phyloP scores from a whole-genome alignment of 2,797 vertebrate species.

The Alosa sapidissima region DNA sequence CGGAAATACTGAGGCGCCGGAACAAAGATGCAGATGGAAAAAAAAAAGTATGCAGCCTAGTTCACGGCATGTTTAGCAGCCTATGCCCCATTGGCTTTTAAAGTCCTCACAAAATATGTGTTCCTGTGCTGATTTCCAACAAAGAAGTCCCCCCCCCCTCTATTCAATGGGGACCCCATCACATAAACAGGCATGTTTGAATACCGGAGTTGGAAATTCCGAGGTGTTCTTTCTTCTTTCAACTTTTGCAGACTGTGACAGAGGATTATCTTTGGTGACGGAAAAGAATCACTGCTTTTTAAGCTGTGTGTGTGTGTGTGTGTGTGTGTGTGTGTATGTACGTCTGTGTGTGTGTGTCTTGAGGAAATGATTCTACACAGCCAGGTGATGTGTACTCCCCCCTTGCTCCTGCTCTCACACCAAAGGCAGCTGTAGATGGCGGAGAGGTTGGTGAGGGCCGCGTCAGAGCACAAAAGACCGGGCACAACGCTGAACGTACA shows the following conservation, averaged over 20 bases:
- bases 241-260: slow-evolving; percentile 54
- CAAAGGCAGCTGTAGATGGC: slow-evolving; percentile 8
- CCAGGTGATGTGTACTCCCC: not conserved
- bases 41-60: not conserved
- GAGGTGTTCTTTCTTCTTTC: slow-evolving; percentile 58
- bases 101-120: not conserved
- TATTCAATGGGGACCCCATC: not conserved
- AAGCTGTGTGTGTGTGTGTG: not conserved
- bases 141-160: not conserved
- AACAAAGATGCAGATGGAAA: not conserved
- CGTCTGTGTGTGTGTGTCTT: not conserved
- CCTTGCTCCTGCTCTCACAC: not conserved
- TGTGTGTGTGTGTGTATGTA: not conserved
- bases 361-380: not conserved
- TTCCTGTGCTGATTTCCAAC: not conserved
- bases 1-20: not conserved
- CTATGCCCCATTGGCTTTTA: not conserved
- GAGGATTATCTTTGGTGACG: slow-evolving; percentile 40
- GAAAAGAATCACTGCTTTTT: slow-evolving; percentile 22
- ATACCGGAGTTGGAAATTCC: slow-evolving; percentile 52
- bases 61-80: slow-evolving; percentile 11
- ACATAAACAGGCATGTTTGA: slow-evolving; percentile 44
- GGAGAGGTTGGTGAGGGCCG: not conserved
- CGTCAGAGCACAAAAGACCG: not conserved
- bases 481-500: not conserved